Evolutionary conservation across 2,888 invertebrate species (phyloP).

Genomic region (Tortrix viridana): DNA sequence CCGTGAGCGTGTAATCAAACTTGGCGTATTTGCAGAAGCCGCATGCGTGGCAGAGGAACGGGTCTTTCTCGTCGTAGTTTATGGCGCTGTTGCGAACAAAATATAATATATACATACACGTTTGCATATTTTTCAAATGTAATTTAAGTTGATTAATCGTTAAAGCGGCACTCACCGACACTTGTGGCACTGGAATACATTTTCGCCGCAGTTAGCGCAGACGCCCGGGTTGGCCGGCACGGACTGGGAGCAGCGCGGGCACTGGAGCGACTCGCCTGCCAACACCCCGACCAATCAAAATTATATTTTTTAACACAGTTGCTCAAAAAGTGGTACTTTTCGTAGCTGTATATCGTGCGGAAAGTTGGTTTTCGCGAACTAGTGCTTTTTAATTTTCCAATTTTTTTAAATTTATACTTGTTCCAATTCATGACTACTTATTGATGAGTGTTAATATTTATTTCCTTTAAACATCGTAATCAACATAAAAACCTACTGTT

Average conservation of each 20-base stretch:
- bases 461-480: too few species aligned
- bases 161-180: constrained; percentile 86
- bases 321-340: too few species aligned
- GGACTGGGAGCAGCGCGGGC: constrained; percentile 97
- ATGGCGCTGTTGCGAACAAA: constrained; percentile 88
- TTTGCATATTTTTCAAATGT: not conserved
- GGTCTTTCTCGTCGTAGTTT: constrained; percentile 99
- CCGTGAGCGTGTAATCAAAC: constrained; percentile 97
- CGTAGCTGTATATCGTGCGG: too few species aligned
- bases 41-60: constrained; percentile 99
- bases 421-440: too few species aligned
- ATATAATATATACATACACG: not conserved
- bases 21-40: constrained; percentile 99
- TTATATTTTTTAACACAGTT: too few species aligned
- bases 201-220: constrained; percentile 98
- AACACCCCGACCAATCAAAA: not conserved
- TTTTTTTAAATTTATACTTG: too few species aligned
- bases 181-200: constrained; percentile 99
- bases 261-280: constrained; percentile 93
- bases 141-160: not conserved
- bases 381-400: too few species aligned
- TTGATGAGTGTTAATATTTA: too few species aligned
- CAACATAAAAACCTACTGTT: too few species aligned
- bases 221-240: constrained; percentile 99
- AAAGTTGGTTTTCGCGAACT: too few species aligned